A percentile compares a stretch with the other conserved stretches of the same genome.
Conservation (phyloP, 2,113 vertebrate species). For the Mesembrinibis cayennensis region DNA sequence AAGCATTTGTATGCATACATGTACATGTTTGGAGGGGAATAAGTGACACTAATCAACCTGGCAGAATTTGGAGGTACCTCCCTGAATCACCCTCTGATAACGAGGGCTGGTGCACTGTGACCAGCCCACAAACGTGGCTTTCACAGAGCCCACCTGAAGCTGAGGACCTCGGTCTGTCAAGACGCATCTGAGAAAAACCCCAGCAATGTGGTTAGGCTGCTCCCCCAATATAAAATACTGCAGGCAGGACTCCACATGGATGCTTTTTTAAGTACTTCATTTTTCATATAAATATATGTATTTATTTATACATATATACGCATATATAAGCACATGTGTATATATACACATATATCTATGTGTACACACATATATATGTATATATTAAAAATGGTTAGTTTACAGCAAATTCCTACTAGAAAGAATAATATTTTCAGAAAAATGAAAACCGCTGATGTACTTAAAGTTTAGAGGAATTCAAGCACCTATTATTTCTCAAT, state of each 20-base stretch:
- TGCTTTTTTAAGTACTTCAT: neutral
- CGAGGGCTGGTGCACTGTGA: accelerated
- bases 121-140: neutral
- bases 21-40: accelerated
- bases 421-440: neutral
- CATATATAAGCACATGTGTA: neutral
- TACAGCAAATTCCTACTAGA: neutral
- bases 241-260: neutral
- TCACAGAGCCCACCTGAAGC: neutral
- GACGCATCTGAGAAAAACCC: neutral
- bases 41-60: neutral
- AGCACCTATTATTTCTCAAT: neutral
- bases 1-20: neutral
- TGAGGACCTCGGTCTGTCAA: neutral
- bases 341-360: neutral
- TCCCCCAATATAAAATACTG: neutral
- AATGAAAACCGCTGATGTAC: neutral
- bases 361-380: neutral
- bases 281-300: neutral
- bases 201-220: neutral
- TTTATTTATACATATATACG: neutral
- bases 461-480: neutral
- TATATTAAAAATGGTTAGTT: neutral
- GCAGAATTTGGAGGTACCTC: neutral
- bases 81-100: neutral